Evolutionary conservation across 2,888 invertebrate genomes (phyloP).

Genomic region (Thysanoteuthis rhombus): DNA sequence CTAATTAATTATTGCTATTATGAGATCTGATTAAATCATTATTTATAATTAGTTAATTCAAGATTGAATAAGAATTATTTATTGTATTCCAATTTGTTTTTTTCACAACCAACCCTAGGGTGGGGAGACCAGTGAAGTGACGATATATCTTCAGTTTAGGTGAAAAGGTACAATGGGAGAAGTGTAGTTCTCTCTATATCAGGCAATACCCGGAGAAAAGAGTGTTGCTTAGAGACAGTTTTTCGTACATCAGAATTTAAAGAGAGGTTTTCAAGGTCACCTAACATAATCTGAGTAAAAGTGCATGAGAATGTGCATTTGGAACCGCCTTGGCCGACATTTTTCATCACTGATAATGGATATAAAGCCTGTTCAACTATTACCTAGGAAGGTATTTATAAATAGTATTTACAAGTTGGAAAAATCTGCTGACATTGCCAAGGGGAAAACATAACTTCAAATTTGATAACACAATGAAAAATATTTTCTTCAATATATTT

Average conservation of each 20-base stretch:
- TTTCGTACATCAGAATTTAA: not conserved
- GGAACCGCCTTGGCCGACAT: too few relatives aligned
- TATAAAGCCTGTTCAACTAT: too few relatives aligned
- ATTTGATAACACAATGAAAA: too few relatives aligned
- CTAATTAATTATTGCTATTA: not conserved
- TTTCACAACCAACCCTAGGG: not conserved
- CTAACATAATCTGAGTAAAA: too few relatives aligned
- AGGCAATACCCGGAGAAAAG: not conserved
- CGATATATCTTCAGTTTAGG: not conserved
- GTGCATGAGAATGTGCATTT: too few relatives aligned
- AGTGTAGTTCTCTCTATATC: not conserved
- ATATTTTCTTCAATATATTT: too few relatives aligned
- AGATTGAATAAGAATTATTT: constrained; percentile 12
- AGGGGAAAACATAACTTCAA: too few relatives aligned
- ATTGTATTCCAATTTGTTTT: not conserved
- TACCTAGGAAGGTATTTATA: too few relatives aligned
- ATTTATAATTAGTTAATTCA: constrained; percentile 12
- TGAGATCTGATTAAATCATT: not conserved
- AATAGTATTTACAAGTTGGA: too few relatives aligned
- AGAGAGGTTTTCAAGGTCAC: too few relatives aligned
- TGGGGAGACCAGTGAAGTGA: not conserved
- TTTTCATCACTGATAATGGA: too few relatives aligned
- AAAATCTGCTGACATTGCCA: too few relatives aligned
- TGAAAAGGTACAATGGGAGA: not conserved
- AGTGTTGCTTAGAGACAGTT: not conserved